Evolutionary conservation across 2,113 vertebrate genomes (phyloP), one percentile per base, ranked within the genome.

Genomic region (Pyrgilauda ruficollis): DNA sequence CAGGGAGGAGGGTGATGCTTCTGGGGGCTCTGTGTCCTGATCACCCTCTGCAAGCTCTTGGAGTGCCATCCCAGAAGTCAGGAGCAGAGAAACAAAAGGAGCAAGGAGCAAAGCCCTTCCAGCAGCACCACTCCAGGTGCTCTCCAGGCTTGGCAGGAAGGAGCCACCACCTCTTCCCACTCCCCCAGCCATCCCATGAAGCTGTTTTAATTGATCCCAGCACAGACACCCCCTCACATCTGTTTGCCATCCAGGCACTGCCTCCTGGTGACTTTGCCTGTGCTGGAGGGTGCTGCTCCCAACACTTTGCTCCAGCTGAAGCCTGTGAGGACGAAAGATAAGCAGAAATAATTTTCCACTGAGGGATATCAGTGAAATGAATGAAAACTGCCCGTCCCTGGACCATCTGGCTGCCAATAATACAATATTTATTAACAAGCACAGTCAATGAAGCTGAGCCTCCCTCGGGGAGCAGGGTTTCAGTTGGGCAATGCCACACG

Each of bases 371-470:
- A 79, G 67, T 16, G 69, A 96, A 89, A 74, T 56, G 74, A 14
- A 95, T 35, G 86, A 87, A 95, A 94, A 35, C 62, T 59, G 90
- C 81, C 87, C 69, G 90, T 80, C 84, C 49, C 84, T 77, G 59
- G 74, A 44, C 97, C 97, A 97, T 97, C 96, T 97, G 97, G 94
- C 96, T 95, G 93, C 94, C 76, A 94, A 94, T 91, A 97, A 96
- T 96, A 79, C 93, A 97, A 95, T 95, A 97, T 96, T 97, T 95
- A 97, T 96, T 97, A 97, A 97, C 97, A 95, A 96, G 52, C 86
- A 76, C 80, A 95, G 96, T 8, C 95, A 92, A 50, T 95, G 94
- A 89, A 95, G 90, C 87, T 26, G 72, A 90, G 91, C 56, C 37
- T 97, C 95, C 94, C 94, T 87, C 23, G 26, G 94, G 97, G 94